Base-by-base conservation (phyloP, 2,113 vertebrate genomes). In the Columba livia region DNA sequence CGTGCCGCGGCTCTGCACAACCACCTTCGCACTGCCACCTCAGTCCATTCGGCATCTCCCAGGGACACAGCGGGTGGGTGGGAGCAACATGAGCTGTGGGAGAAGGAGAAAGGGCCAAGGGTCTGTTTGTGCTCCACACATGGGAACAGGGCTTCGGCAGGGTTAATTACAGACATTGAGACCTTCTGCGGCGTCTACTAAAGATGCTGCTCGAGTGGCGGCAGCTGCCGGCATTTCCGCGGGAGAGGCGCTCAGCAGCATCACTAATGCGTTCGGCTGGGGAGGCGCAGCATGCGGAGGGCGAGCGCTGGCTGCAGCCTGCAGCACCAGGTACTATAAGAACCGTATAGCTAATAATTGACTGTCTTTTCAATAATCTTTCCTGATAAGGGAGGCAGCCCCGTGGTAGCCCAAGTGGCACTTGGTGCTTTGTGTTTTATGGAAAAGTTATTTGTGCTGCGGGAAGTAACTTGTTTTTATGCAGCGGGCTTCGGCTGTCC, bases 191-290 rank as follows among this genome's bases (percentile, higher is more conserved):
- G 88, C 90, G 71, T 25, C 38, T 53, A 3, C 54, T 47, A 34
- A 11, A 54, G 81, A 57, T 60, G 88, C 79, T 11, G 78, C 71
- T 75, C 11, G 48, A 84, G 62, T 58, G 6, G 42, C 42, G 34
- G 89, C 78, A 14, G 81, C 19, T 26, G 34, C 57, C 60, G 19
- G 88, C 47, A 25, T 47, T 60, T 88, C 88, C 69, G 28, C 5
- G 87, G 82, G 82, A 93, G 93, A 89, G 91, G 91, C 14, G 62
- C 93, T 80, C 12, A 29, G 2, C 70, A 57, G 95, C 92, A 95
- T 92, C 1, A 48, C 86, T 88, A 82, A 95, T 94, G 90, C 62
- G 2, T 57, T 44, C 69, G 48, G 88, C 78, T 11, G 65, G 64
- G 61, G 72, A 79, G 32, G 79, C 53, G 87, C 95, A 71, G 91